Conservation (phyloP, 2,888 invertebrate species). For the Thyatira batis region DNA sequence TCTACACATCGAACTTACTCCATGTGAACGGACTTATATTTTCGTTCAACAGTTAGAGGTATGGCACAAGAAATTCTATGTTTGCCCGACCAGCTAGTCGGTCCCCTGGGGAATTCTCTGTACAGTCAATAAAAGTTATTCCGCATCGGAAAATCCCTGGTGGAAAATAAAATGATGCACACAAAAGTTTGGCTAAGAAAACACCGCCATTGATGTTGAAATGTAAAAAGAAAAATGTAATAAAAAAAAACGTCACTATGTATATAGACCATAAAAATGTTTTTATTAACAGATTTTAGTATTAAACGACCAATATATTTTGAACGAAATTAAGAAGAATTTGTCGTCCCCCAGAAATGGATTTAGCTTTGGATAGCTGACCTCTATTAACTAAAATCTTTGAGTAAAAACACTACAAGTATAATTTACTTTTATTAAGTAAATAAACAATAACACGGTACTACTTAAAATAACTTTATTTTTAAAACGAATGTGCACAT, state of each 20-base stretch:
- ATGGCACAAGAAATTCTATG: conserved; percentile 20
- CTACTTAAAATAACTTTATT: too few species aligned
- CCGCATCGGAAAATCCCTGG: conserved; percentile 11
- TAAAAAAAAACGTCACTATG: too few species aligned
- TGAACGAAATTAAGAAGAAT: conserved; percentile 18
- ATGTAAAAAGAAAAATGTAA: too few species aligned
- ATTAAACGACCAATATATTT: conserved; percentile 21
- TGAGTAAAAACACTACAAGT: too few species aligned
- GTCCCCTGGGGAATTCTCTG: conserved; percentile 20
- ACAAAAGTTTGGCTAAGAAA: neutral
- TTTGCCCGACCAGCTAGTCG: conserved; percentile 14
- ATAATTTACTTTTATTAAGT: too few species aligned
- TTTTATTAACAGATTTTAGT: too few species aligned
- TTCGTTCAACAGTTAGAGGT: conserved; percentile 12
- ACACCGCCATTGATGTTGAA: neutral
- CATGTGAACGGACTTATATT: conserved; percentile 15
- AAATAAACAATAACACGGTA: too few species aligned
- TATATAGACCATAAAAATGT: too few species aligned
- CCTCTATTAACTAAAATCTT: too few species aligned
- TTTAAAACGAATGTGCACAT: too few species aligned
- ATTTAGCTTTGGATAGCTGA: too few species aligned
- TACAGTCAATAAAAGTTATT: conserved; percentile 49
- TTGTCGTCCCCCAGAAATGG: too few species aligned
- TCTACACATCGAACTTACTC: conserved; percentile 12
- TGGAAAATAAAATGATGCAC: conserved; percentile 11